phyloP scores from a whole-genome alignment of 2,888 invertebrate species.

The Sarcophaga variegata region DNA sequence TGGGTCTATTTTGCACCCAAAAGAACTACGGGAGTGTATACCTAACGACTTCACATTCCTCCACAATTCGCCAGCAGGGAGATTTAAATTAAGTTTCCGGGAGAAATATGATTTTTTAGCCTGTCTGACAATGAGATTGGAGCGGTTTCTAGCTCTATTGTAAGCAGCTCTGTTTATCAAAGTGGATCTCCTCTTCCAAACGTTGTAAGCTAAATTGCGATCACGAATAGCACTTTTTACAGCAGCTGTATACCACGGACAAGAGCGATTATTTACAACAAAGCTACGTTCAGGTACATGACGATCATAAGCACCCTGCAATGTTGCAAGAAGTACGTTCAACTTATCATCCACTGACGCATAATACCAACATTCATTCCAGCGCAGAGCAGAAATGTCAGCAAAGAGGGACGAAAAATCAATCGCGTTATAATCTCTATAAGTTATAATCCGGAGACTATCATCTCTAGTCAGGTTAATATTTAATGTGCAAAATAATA shows the following conservation, averaged over 20 bases:
- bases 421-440: slow-evolving; percentile 30
- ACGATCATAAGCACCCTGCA: not conserved
- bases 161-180: not conserved
- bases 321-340: not conserved
- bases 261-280: not conserved
- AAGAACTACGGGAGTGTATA: not conserved
- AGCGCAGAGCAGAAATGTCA: slow-evolving; percentile 5
- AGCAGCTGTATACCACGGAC: slow-evolving; percentile 5
- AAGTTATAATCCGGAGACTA: too few species aligned
- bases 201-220: not conserved
- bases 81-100: not conserved
- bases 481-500: too few species aligned
- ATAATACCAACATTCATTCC: slow-evolving; percentile 37
- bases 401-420: not conserved
- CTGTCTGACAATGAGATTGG: too few species aligned
- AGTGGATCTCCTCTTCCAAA: not conserved
- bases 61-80: not conserved
- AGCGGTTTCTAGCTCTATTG: not conserved
- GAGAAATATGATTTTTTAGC: not conserved
- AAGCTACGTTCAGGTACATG: slow-evolving; percentile 1
- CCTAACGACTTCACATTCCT: not conserved
- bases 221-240: not conserved
- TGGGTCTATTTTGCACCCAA: not conserved
- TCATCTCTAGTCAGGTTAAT: too few species aligned
- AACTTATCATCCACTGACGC: slow-evolving; percentile 9